Percentiles rank a stretch among this genome's conserved stretches.
Conservation (phyloP, 1,140 invertebrate genomes). For the Drosophila busckii region DNA sequence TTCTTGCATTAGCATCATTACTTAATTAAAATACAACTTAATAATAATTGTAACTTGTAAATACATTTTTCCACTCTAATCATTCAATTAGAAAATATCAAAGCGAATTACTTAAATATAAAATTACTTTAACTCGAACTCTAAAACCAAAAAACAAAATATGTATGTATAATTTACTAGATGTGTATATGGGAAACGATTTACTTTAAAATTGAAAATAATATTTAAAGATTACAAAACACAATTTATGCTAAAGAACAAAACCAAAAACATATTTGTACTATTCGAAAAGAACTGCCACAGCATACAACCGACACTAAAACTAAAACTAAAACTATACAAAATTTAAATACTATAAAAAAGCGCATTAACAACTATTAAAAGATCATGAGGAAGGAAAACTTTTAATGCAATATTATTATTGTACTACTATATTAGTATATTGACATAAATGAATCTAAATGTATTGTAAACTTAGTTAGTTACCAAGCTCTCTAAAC, state of each 20-base stretch:
- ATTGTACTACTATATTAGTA: conserved; percentile 60
- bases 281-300: conserved; percentile 77
- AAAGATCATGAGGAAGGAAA: conserved; percentile 32
- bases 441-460: conserved; percentile 60
- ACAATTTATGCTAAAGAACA: conserved; percentile 15
- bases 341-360: conserved; percentile 19
- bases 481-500: conserved; percentile 37
- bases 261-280: conserved; percentile 56
- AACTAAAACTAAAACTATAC: conserved; percentile 31
- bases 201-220: conserved; percentile 78
- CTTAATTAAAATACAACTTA: conserved; percentile 16
- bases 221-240: conserved; percentile 48
- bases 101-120: conserved; percentile 3
- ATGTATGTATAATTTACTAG: conserved; percentile 64
- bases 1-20: conserved; percentile 26
- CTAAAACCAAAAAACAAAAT: conserved; percentile 34
- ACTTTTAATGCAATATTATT: conserved; percentile 65
- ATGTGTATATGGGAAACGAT: conserved; percentile 79
- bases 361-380: conserved; percentile 22
- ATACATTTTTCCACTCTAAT: conserved; percentile 63
- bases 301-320: conserved; percentile 62
- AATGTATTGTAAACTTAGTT: conserved; percentile 69
- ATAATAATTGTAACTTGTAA: conserved; percentile 39
- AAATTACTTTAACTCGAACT: conserved; percentile 23
- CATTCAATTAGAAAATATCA: conserved; percentile 52